Evolutionary conservation across 2,797 vertebrate species (phyloP).

Genomic region (Halcyon chelicuti): DNA sequence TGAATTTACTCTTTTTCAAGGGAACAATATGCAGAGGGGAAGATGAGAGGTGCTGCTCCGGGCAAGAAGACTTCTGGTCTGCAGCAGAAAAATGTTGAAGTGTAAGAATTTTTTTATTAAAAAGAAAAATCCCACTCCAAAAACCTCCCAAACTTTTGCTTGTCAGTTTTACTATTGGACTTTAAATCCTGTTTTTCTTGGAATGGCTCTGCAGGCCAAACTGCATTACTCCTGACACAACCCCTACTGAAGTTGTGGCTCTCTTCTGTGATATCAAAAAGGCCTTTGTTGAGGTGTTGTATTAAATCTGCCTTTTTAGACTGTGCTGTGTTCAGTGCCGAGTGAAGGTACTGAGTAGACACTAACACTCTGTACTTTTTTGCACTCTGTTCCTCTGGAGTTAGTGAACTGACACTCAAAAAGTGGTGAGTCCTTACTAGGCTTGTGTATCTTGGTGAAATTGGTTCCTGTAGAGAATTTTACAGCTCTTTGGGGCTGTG

Average conservation of each 20-base stretch:
- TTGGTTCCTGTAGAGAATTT: accelerated
- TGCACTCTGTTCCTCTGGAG: not conserved
- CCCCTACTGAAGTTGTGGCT: not conserved
- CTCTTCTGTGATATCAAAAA: not conserved
- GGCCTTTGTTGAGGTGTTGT: not conserved
- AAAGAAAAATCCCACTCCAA: not conserved
- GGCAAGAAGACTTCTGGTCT: constrained; percentile 95
- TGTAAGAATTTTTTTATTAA: constrained; percentile 82
- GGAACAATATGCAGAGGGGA: constrained; percentile 97
- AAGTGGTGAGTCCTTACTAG: not conserved
- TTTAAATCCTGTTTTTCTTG: not conserved
- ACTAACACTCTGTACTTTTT: not conserved
- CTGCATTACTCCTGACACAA: not conserved
- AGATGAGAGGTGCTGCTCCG: constrained; percentile 96
- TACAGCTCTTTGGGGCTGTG: not conserved
- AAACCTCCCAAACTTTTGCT: not conserved
- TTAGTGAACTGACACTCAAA: not conserved
- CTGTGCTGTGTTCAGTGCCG: not conserved
- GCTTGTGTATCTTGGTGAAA: not conserved
- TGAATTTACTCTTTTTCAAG: constrained; percentile 62
- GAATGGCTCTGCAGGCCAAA: not conserved
- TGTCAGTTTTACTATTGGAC: not conserved
- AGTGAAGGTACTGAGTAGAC: not conserved
- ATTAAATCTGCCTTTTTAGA: not conserved
- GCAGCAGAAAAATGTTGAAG: constrained; percentile 95